Evolutionary conservation across 2,888 invertebrate species (phyloP).

Genomic region (Diaphora mendica): DNA sequence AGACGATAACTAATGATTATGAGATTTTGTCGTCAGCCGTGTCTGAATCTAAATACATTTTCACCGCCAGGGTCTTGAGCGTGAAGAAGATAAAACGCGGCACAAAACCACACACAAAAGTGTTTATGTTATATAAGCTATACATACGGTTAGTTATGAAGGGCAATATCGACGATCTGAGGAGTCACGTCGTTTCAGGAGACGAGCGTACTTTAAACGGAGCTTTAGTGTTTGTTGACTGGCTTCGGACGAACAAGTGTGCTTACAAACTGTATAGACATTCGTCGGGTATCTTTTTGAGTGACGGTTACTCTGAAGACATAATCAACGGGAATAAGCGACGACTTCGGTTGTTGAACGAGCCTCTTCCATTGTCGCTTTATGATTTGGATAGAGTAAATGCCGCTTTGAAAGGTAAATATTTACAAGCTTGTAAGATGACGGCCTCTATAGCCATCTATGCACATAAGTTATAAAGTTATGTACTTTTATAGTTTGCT

Average conservation of each 20-base stretch:
- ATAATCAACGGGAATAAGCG: conserved; percentile 68
- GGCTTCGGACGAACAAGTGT: conserved; percentile 81
- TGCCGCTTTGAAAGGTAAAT: conserved; percentile 85
- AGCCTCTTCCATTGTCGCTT: conserved; percentile 82
- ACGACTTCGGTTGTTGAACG: conserved; percentile 79
- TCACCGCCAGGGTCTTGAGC: conserved; percentile 81
- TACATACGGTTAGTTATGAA: conserved; percentile 81
- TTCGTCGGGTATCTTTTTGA: conserved; percentile 83
- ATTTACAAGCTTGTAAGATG: conserved; percentile 74
- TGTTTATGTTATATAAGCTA: conserved; percentile 81
- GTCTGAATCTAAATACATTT: conserved; percentile 85
- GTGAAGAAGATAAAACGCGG: conserved; percentile 82
- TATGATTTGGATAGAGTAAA: conserved; percentile 85
- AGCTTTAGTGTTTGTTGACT: conserved; percentile 80
- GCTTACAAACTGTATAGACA: conserved; percentile 82
- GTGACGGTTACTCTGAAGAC: conserved; percentile 77
- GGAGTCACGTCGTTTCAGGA: conserved; percentile 76
- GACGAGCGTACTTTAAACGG: conserved; percentile 78
- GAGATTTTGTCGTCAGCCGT: conserved; percentile 85
- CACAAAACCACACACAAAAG: conserved; percentile 70
- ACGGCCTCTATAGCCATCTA: conserved; percentile 61
- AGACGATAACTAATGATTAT: conserved; percentile 86
- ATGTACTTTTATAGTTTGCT: conserved; percentile 61
- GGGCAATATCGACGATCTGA: conserved; percentile 77
- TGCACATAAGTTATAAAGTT: conserved; percentile 67